Percentiles rank a stretch among this genome's conserved stretches.
phyloP scores from a whole-genome alignment of 2,888 invertebrate species.

The Cremastobaeus sp. region DNA sequence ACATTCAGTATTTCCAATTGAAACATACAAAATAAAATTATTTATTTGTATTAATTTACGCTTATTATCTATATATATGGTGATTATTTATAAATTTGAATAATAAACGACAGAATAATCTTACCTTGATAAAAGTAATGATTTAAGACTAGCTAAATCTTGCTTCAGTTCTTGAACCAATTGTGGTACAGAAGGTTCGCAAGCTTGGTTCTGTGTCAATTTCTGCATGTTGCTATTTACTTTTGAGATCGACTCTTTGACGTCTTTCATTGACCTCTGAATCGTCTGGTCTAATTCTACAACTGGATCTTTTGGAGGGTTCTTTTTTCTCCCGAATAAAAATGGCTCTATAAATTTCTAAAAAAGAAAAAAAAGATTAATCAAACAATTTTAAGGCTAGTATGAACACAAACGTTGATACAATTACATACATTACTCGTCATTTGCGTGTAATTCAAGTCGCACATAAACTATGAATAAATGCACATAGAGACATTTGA shows the following conservation, averaged over 20 bases:
- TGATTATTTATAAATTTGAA: too few relatives aligned
- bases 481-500: neutral
- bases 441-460: too few relatives aligned
- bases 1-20: too few relatives aligned
- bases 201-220: constrained; percentile 68
- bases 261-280: constrained; percentile 80
- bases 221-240: constrained; percentile 83
- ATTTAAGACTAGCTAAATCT: constrained; percentile 76
- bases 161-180: constrained; percentile 75
- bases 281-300: constrained; percentile 84
- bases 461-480: neutral
- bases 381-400: neutral
- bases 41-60: too few relatives aligned
- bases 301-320: constrained; percentile 83
- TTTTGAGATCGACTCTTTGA: constrained; percentile 83
- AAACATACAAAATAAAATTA: too few relatives aligned
- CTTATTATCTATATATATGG: too few relatives aligned
- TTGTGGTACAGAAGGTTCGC: constrained; percentile 72
- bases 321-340: constrained; percentile 85
- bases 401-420: too few relatives aligned
- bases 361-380: constrained; percentile 53
- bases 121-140: constrained; percentile 75
- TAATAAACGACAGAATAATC: constrained; percentile 6
- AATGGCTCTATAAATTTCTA: constrained; percentile 83
- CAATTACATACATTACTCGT: too few relatives aligned